Conservation (phyloP, 2,888 invertebrate species). For the Eudasyphora cyanicolor region DNA sequence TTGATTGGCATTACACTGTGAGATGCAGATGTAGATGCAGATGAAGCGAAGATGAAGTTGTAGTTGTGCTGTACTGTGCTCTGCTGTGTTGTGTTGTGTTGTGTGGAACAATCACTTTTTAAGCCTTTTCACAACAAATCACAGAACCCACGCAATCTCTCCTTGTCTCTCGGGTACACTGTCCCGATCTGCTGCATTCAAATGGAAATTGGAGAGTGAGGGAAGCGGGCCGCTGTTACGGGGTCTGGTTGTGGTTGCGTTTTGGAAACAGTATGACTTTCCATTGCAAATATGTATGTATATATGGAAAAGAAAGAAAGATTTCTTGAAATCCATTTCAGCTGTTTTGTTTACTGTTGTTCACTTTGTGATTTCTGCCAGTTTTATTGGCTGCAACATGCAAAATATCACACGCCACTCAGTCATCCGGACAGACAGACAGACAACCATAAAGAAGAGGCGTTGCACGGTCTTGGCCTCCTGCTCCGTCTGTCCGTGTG, state of each 20-base stretch:
- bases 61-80: no score
- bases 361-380: conserved; percentile 3
- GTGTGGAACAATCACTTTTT: conserved; percentile 26
- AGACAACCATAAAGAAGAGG: background rate
- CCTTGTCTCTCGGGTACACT: background rate
- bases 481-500: no score
- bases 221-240: background rate
- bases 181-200: background rate
- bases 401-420: conserved; percentile 36
- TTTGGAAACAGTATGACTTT: background rate
- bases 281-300: no score
- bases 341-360: background rate
- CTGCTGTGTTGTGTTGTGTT: no score
- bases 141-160: conserved; percentile 22
- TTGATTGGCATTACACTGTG: background rate
- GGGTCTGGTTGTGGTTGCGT: background rate
- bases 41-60: background rate
- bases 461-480: background rate
- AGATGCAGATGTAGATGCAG: conserved; percentile 9
- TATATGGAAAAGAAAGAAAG: background rate
- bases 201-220: background rate
- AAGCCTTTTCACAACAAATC: background rate
- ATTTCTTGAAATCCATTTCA: background rate
- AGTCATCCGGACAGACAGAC: no score
- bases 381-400: conserved; percentile 25